A percentile compares a stretch with the other conserved stretches of the same genome.
Evolutionary conservation across 2,888 invertebrate species (phyloP).

Genomic region (Scaptomyza flava): DNA sequence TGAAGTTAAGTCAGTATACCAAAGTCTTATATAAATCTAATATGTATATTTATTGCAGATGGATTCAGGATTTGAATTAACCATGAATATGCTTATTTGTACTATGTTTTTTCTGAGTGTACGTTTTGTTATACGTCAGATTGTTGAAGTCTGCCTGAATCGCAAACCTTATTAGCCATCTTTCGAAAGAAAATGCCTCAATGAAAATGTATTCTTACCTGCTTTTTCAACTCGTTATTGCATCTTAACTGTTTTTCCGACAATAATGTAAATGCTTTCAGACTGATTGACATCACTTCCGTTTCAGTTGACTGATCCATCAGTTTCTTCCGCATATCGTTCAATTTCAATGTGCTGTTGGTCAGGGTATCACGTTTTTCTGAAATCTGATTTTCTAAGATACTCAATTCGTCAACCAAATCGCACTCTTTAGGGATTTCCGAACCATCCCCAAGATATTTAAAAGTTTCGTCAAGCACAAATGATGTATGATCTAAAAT

Average conservation of each 20-base stretch:
- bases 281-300: not conserved
- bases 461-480: not conserved
- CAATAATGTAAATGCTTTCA: conserved; percentile 1
- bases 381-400: not conserved
- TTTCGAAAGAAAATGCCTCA: too few species aligned
- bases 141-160: too few species aligned
- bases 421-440: not conserved
- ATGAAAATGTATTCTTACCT: conserved; percentile 14
- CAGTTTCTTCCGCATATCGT: not conserved
- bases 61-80: too few species aligned
- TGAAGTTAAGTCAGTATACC: too few species aligned
- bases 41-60: too few species aligned
- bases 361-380: not conserved
- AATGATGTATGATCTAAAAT: not conserved
- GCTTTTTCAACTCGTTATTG: conserved; percentile 13
- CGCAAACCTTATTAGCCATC: too few species aligned
- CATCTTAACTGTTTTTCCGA: not conserved
- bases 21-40: too few species aligned
- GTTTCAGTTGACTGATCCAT: not conserved
- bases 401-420: not conserved
- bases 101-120: too few species aligned
- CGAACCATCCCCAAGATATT: not conserved
- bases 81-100: too few species aligned
- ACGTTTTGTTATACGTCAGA: too few species aligned
- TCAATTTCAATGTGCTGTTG: conserved; percentile 7